phyloP scores from a whole-genome alignment of 1,140 invertebrate genomes.

The Drosophila pseudoobscura region DNA sequence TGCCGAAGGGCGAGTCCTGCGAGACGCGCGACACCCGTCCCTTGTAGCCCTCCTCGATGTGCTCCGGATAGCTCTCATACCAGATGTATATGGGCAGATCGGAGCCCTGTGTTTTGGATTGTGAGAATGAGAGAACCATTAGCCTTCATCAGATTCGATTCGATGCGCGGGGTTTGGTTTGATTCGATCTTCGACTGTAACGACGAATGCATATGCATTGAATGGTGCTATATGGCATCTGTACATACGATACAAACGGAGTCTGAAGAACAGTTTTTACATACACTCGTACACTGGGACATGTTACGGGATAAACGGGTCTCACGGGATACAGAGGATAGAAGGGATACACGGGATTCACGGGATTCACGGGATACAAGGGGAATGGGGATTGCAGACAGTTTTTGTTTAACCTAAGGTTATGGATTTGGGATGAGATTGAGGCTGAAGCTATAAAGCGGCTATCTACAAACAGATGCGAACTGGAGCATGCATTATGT shows the following conservation, averaged over 20 bases:
- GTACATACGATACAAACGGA: slow-evolving; percentile 18
- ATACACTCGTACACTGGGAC: no score
- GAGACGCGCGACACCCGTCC: slow-evolving; percentile 94
- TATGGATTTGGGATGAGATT: no score
- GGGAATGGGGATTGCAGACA: no score
- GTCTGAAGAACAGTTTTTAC: no score
- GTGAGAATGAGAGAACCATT: slow-evolving; percentile 12
- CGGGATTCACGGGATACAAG: no score
- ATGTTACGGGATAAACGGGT: no score
- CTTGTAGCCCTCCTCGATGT: slow-evolving; percentile 95
- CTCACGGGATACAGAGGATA: no score
- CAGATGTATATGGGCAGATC: slow-evolving; percentile 98
- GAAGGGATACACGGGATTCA: no score
- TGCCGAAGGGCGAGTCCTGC: slow-evolving; percentile 92
- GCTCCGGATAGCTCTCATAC: slow-evolving; percentile 98
- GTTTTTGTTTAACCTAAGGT: no score
- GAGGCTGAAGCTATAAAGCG: no score
- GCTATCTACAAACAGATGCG: no score
- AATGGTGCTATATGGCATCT: slow-evolving; percentile 13
- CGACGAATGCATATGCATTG: slow-evolving; percentile 7
- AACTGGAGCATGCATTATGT: no score
- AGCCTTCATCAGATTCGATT: neutral
- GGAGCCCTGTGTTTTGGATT: slow-evolving; percentile 88
- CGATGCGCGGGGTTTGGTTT: neutral
- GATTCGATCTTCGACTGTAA: neutral